phyloP scores from a whole-genome alignment of 2,113 vertebrate species.

The Pterophyllum scalare region DNA sequence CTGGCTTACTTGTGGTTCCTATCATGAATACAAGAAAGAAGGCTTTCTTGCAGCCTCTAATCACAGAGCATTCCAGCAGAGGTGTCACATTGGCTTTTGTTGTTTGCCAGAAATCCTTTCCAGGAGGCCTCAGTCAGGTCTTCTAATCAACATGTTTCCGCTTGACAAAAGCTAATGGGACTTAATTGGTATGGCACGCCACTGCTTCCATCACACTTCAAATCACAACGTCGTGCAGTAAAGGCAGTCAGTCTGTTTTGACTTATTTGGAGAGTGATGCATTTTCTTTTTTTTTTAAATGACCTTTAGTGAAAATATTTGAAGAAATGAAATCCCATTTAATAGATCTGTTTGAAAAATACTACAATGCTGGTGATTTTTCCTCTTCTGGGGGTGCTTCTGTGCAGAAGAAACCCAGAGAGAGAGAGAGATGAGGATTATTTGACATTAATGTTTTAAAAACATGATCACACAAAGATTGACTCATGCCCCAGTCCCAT shows the following conservation, averaged over 20 bases:
- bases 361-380: neutral
- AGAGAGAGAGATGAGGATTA: neutral
- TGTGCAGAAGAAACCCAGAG: neutral
- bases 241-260: neutral
- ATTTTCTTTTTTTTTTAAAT: neutral
- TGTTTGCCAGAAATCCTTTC: constrained; percentile 62
- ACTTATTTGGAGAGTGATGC: neutral
- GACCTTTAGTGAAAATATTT: constrained; percentile 3
- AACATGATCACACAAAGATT: constrained; percentile 18
- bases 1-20: too few species aligned
- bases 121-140: constrained; percentile 53
- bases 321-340: neutral
- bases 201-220: constrained; percentile 17
- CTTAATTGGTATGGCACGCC: constrained; percentile 44
- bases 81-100: constrained; percentile 51
- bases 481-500: constrained; percentile 6
- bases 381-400: neutral
- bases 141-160: constrained; percentile 55
- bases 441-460: constrained; percentile 24
- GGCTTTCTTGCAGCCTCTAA: constrained; percentile 54
- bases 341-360: neutral
- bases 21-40: constrained; percentile 69
- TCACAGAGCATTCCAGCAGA: constrained; percentile 61
- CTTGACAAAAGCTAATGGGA: constrained; percentile 46
- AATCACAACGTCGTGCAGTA: neutral